Base-by-base conservation (phyloP, 2,888 invertebrate genomes). In the Thymelicus sylvestris region DNA sequence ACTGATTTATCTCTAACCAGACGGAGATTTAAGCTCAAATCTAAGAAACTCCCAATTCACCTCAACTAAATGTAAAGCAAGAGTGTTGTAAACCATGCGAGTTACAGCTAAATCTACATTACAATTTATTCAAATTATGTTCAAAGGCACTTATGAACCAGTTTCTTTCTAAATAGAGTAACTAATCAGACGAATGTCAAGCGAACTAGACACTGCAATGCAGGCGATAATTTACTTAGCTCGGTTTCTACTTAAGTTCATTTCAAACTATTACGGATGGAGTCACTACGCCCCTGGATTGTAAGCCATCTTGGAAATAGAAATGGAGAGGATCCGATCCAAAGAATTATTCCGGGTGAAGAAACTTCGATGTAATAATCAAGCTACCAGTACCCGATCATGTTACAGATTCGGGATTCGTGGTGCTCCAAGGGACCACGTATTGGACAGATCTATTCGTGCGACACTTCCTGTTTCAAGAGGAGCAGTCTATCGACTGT, bases 401-500 rank as follows among this genome's bases (percentile, higher is more conserved):
- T 50, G 8, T 74, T 81, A 66, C 94, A 98, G 98, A 98, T 90
- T 97, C 97, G 41, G 98, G 98, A 61, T 98, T 98, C 93, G 98
- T 98, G 76, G 96, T 98, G 89, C 95, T 98, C 15, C 97, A 98
- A 91, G 98, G 98, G 52, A 98, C 97, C 73, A 98, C 98, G 4
- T 98, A 98, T 86, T 99, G 99, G 98, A 98, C 98, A 67, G 98
- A 98, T 89, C 94, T 99, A 78, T 99, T 99, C 91, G 98, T 98
- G 76, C 95, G 98, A 13, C 98, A 98, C 94, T 99, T 99, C 89
- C 94, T 98, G 67, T 98, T 98, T 86, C 97, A 97, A 94, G 96
- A 97, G 76, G 98, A 97, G 86, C 96, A 96, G 75, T 96, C 97
- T 75, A 98, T 98, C 80, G 98, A 98, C 90, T 97, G 97, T 80